phyloP scores from a whole-genome alignment of 2,113 vertebrate genomes.

The Panurus biarmicus region DNA sequence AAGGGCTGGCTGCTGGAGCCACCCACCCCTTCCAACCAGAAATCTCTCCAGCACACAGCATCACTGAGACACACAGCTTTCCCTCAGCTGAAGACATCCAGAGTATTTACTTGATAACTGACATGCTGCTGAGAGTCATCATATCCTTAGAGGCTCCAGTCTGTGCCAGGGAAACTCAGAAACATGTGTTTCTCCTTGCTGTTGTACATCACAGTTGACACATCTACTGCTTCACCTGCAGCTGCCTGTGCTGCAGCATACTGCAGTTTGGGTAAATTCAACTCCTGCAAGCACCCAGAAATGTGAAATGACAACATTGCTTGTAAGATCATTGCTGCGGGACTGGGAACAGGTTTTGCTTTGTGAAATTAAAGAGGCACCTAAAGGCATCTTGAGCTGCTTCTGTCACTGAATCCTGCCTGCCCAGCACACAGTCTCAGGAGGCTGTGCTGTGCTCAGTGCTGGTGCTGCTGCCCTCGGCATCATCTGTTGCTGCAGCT shows the following conservation, averaged over 20 bases:
- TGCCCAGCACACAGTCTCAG: background rate
- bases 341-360: background rate
- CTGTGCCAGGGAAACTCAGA: background rate
- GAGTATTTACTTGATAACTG: background rate
- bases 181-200: background rate
- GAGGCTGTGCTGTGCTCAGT: background rate
- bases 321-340: background rate
- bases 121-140: background rate
- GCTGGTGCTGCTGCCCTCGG: background rate
- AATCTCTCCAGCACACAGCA: background rate
- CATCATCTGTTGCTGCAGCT: background rate
- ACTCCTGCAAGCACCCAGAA: background rate
- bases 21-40: rapidly evolving
- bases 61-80: background rate
- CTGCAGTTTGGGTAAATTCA: background rate
- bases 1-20: background rate
- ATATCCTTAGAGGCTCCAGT: background rate
- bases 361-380: background rate
- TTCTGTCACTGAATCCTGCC: background rate
- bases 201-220: background rate
- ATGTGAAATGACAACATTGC: background rate
- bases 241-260: background rate
- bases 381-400: background rate
- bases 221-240: background rate
- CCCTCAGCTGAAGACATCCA: background rate